Evolutionary conservation across 2,888 invertebrate genomes (phyloP).

Genomic region (Tuberolachnus salignus): DNA sequence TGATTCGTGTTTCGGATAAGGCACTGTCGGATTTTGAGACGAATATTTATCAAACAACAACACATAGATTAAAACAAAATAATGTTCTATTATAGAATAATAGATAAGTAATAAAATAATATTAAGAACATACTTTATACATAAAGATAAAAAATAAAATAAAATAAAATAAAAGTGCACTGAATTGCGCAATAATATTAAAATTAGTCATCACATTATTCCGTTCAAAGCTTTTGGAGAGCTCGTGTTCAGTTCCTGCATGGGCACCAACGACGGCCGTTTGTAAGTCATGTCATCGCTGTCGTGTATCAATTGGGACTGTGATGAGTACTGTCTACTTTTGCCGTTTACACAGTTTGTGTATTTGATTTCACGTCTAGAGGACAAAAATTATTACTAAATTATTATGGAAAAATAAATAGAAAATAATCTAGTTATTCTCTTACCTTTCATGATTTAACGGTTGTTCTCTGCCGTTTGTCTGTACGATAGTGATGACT

Average conservation of each 20-base stretch:
- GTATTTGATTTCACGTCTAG: constrained; percentile 38
- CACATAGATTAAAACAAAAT: constrained; percentile 27
- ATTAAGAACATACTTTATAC: constrained; percentile 34
- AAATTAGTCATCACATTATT: constrained; percentile 45
- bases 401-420: neutral
- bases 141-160: constrained; percentile 23
- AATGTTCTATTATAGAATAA: constrained; percentile 45
- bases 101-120: constrained; percentile 42
- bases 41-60: constrained; percentile 2
- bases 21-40: too few species aligned
- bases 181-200: constrained; percentile 34
- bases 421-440: too few species aligned
- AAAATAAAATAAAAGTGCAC: constrained; percentile 8
- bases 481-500: constrained; percentile 60
- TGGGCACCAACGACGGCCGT: constrained; percentile 3
- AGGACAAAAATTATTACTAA: neutral
- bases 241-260: constrained; percentile 48
- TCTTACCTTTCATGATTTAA: constrained; percentile 20
- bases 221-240: constrained; percentile 51
- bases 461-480: constrained; percentile 43
- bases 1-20: too few species aligned
- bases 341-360: constrained; percentile 29
- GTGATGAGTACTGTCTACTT: constrained; percentile 15
- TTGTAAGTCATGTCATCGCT: constrained; percentile 32
- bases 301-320: constrained; percentile 21